phyloP scores from a whole-genome alignment of 2,113 vertebrate species.

The Edolisoma coerulescens region DNA sequence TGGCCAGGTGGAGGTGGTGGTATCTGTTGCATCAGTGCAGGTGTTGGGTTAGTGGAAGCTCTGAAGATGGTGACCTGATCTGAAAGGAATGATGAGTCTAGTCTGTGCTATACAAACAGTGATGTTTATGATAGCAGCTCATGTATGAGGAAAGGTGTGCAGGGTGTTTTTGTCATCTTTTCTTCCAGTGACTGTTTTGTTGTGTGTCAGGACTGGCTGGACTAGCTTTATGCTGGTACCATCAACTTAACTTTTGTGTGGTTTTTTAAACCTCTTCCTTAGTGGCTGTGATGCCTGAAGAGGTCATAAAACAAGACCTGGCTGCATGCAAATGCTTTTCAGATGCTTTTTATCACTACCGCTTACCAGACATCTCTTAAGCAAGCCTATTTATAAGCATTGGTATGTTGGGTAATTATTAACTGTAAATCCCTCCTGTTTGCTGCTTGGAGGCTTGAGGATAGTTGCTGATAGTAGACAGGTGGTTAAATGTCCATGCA shows the following conservation, averaged over 20 bases:
- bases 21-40: neutral
- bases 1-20: neutral
- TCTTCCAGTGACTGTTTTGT: neutral
- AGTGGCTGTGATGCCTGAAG: neutral
- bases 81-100: neutral
- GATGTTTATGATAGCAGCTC: neutral
- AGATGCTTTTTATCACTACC: neutral
- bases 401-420: neutral
- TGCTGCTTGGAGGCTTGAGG: neutral
- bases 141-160: neutral
- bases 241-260: neutral
- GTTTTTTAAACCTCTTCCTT: neutral
- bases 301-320: neutral
- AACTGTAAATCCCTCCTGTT: neutral
- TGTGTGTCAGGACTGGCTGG: neutral
- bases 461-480: neutral
- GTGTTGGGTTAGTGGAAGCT: neutral
- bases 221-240: constrained; percentile 19
- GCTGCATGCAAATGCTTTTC: neutral
- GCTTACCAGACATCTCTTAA: neutral
- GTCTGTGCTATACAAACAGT: neutral
- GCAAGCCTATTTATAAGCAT: neutral
- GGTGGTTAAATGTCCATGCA: neutral
- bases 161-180: neutral
- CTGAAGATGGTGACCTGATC: neutral